Base-by-base conservation (phyloP, 2,888 invertebrate species). In the Xanthorhoe designata region DNA sequence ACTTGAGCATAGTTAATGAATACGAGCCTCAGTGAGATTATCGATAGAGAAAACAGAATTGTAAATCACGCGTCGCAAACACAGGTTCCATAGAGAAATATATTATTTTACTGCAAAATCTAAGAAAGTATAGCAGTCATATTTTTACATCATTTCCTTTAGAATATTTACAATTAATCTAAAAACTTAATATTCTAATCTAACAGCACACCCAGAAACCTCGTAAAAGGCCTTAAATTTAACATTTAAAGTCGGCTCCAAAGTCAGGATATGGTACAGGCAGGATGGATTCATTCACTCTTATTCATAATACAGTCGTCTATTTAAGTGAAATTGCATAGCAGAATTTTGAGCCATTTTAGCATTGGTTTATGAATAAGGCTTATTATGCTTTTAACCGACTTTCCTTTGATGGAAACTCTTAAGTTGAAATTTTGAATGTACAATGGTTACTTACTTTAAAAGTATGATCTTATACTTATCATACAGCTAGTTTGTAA, bases 41-140 rank as follows among this genome's bases (percentile, higher is more conserved):
- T 9, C 0, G 2, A 0, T 10, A 9, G 8, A 35, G 35, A 42
- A 42, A 42, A 0, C 32, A 32, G 32, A 7, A 32, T 32, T 38
- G 13, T 13, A 42, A 4, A 2, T 9, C 10, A 42, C 38, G 38
- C 38, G 38, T 42, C 38, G 38, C 38, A 42, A 42, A 42, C 38
- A 42, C 38, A 13, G 35, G 8, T 35, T 9, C 9, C 35, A 35
- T 35, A 35, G 35, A 35, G 38, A 42, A 42, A 42, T 42, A 42
- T 42, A 42, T 13, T 42, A 42, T 42, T 24, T 24, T 7, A 32
- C 38, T 42, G 38, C 10, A 42, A 13, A 42, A 42, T 42, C 13
- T 38, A 38, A 38, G 38, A 42, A 42, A 42, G n/a, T n/a, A 10
- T 42, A 42, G 38, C 38, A 42, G 38, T 42, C 38, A 42, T 38